Conservation (phyloP, 2,888 invertebrate species). For the Platycnemis pennipes region DNA sequence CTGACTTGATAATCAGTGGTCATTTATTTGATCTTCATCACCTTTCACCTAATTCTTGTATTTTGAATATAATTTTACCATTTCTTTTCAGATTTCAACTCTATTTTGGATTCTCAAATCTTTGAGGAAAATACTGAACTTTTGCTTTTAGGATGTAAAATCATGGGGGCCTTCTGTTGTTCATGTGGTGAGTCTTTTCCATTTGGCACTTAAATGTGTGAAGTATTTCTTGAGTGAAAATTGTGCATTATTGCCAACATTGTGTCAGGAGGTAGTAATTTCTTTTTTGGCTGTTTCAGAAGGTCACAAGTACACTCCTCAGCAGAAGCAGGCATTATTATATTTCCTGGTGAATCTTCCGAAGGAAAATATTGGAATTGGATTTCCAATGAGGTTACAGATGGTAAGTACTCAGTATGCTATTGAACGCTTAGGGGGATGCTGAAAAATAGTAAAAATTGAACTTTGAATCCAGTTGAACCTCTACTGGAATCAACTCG, state of each 20-base stretch:
- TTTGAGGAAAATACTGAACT: background rate
- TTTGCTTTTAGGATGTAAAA: background rate
- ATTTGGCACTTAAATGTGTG: background rate
- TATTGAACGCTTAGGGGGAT: too few relatives aligned
- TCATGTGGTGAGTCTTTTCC: background rate
- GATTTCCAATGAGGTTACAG: background rate
- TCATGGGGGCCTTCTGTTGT: slow-evolving; percentile 21
- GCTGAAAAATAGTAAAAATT: too few relatives aligned
- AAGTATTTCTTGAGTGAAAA: background rate
- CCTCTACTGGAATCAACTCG: too few relatives aligned
- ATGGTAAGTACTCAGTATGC: slow-evolving; percentile 26
- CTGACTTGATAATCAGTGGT: background rate
- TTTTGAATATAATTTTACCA: background rate
- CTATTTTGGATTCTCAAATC: background rate
- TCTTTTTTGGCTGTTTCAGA: slow-evolving; percentile 26
- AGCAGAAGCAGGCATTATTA: background rate
- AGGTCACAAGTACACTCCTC: too few relatives aligned
- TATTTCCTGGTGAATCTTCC: background rate
- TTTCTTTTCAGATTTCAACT: slow-evolving; percentile 3
- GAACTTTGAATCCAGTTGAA: too few relatives aligned
- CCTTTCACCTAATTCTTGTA: background rate
- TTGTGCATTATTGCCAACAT: background rate
- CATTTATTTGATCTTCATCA: background rate
- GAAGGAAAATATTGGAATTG: background rate
- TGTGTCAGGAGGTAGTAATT: background rate